Conservation (phyloP, 2,888 invertebrate species). For the Ectemnius cavifrons region DNA sequence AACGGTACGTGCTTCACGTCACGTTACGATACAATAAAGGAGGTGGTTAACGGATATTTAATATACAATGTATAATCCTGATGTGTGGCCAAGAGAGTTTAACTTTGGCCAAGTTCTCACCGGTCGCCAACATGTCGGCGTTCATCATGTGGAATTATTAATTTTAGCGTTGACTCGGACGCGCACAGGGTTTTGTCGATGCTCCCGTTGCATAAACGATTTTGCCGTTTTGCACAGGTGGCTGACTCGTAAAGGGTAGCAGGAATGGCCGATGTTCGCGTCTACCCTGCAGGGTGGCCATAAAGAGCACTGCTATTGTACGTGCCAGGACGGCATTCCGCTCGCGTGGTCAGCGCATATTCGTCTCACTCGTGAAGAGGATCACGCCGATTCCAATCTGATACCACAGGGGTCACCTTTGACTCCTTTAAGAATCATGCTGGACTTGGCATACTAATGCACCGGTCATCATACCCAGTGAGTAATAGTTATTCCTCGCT, state of each 20-base stretch:
- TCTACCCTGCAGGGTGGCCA: constrained; percentile 22
- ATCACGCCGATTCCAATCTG: constrained; percentile 9
- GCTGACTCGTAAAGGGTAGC: constrained; percentile 55
- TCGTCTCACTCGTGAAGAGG: constrained; percentile 32
- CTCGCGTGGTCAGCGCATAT: constrained; percentile 31
- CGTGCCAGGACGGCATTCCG: constrained; percentile 39
- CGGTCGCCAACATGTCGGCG: constrained; percentile 2
- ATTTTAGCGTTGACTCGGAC: constrained; percentile 51
- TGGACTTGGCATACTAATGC: constrained; percentile 44
- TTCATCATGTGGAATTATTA: constrained; percentile 54
- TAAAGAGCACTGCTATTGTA: constrained; percentile 53
- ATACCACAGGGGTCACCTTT: constrained; percentile 28
- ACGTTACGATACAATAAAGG: too few species aligned
- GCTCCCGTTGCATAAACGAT: constrained; percentile 49
- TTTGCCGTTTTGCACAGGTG: constrained; percentile 55
- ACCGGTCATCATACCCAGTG: constrained; percentile 42
- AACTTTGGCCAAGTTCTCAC: too few species aligned
- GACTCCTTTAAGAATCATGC: constrained; percentile 46
- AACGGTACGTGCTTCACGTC: too few species aligned
- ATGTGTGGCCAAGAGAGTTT: too few species aligned
- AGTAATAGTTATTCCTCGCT: constrained; percentile 56
- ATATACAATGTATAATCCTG: too few species aligned
- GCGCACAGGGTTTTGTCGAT: constrained; percentile 33
- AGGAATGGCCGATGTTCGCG: constrained; percentile 32
- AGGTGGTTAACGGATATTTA: too few species aligned